Base-by-base conservation (phyloP, 1,140 invertebrate genomes). In the Megathymus violae region DNA sequence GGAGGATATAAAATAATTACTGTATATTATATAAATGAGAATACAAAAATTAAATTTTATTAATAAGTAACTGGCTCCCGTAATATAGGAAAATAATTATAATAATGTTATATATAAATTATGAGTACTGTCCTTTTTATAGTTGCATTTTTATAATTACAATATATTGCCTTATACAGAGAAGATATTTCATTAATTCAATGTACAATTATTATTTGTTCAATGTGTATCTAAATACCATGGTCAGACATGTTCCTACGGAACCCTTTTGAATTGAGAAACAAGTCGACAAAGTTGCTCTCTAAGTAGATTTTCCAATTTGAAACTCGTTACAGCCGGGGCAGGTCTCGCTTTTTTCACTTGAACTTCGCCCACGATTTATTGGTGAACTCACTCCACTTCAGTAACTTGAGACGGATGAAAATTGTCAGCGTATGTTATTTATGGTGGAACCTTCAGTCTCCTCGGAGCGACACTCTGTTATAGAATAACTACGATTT, bases 221-320 rank as follows among this genome's bases (percentile, higher is more conserved):
- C 5, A 22, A 31, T 31, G 3, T 7, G 1, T 1, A 36, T n/a
- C 1, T 36, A 36, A 36, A 36, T n/a, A n/a, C n/a, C n/a, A 36
- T 36, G 27, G 1, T 3, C 34, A 31, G 34, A 36, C 34, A 1
- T 36, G 10, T 11, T n/a, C 25, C 54, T 13, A 36, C 27, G 43
- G 31, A 25, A 16, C 27, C 15, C 31, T n/a, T 36, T 47, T 19
- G 36, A 36, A 46, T 4, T 15, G 1, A 16, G 46, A 58, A 38
- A 62, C 47, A 40, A 69, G 50, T 66, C 67, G 44, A 7, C 69
- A 47, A 81, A 81, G 62, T 80, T 79, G 48, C 62, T 65, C 64
- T 68, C 71, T 71, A 78, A 82, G 78, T 84, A 82, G 78, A 82
- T 84, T 84, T 84, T 86, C 81, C 83, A 84, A 86, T 86, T 84